phyloP scores from a whole-genome alignment of 2,797 vertebrate species.

The Euphonia xanthogaster region DNA sequence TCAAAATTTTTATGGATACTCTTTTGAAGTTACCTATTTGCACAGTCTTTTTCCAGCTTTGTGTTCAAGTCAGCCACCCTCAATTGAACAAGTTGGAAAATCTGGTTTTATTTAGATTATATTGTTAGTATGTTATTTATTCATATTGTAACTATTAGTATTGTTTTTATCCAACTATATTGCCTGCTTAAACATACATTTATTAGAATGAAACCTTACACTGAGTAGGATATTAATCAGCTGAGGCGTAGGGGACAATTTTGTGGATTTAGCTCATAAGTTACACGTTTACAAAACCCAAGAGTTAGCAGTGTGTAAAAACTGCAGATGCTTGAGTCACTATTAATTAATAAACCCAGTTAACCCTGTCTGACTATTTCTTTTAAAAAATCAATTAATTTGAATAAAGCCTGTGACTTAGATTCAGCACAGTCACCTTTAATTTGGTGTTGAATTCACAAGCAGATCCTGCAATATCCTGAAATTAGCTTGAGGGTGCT shows the following conservation, averaged over 20 bases:
- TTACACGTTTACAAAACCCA: background rate
- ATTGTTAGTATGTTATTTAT: background rate
- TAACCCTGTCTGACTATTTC: background rate
- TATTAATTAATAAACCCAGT: background rate
- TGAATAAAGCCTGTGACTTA: background rate
- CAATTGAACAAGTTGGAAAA: background rate
- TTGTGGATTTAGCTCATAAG: background rate
- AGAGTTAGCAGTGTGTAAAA: background rate
- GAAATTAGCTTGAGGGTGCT: background rate
- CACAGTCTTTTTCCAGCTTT: background rate
- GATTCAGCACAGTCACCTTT: background rate
- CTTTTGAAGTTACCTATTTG: constrained; percentile 21
- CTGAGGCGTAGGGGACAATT: background rate
- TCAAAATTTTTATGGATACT: constrained; percentile 12
- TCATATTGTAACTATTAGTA: background rate
- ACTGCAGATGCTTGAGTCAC: background rate
- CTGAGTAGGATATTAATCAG: background rate
- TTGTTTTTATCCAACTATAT: background rate
- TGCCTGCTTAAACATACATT: background rate
- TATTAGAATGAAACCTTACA: background rate
- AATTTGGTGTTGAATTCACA: background rate
- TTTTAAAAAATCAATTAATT: background rate
- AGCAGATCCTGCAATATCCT: background rate
- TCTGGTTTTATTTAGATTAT: background rate
- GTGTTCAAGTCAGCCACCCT: background rate